These are phyloP conservation scores for Scotopteryx bipunctaria DNA, from an alignment of 2,888 invertebrate species.

Conservation along the genomic window DNA sequence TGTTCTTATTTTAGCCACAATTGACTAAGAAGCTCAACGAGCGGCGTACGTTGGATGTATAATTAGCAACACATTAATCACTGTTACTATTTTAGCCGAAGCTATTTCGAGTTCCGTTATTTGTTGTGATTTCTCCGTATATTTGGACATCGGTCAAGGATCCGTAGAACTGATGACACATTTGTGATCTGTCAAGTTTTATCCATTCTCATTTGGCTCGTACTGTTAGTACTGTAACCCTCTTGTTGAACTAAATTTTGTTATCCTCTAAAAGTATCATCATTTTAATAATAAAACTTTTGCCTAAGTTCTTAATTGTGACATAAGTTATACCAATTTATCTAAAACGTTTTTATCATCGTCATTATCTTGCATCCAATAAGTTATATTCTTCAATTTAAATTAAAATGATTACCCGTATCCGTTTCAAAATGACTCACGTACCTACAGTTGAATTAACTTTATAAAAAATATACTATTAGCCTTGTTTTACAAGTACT, in stretches of 20 bases:
- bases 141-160: conserved; percentile 30
- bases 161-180: conserved; percentile 7
- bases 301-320: too few relatives aligned
- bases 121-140: conserved; percentile 31
- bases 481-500: conserved; percentile 25
- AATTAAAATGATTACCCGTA: too few relatives aligned
- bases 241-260: too few relatives aligned
- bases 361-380: too few relatives aligned
- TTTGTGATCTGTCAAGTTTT: conserved; percentile 2
- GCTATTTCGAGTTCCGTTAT: conserved; percentile 34
- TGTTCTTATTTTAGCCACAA: conserved; percentile 13
- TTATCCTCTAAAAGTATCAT: neutral
- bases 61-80: conserved; percentile 37
- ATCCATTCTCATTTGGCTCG: too few relatives aligned
- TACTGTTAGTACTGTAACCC: too few relatives aligned
- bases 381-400: too few relatives aligned
- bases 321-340: too few relatives aligned
- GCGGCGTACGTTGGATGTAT: conserved; percentile 31
- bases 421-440: conserved; percentile 15
- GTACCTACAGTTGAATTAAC: conserved; percentile 35
- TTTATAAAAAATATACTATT: conserved; percentile 32
- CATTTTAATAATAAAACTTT: too few relatives aligned
- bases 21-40: conserved; percentile 23
- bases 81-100: conserved; percentile 29
- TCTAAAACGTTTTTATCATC: too few relatives aligned